A percentile compares a stretch with the other conserved stretches of the same genome.
Evolutionary conservation across 1,140 invertebrate genomes (phyloP).

Genomic region (Aradophagus sp.): DNA sequence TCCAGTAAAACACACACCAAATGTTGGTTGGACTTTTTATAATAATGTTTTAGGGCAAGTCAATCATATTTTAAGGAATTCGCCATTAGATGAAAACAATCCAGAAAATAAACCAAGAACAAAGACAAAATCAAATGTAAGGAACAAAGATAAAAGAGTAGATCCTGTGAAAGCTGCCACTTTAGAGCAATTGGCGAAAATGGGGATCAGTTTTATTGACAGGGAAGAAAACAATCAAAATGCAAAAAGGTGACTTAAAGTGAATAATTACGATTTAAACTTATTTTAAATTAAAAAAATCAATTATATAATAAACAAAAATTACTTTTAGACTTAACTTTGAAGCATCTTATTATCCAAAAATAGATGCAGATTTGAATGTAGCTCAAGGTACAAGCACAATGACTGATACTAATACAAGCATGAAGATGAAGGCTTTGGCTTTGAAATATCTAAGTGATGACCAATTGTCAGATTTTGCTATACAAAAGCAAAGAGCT

Average conservation of each 20-base stretch:
- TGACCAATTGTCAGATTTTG: slow-evolving; percentile 72
- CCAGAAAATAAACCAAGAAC: slow-evolving; percentile 49
- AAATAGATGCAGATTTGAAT: slow-evolving; percentile 62
- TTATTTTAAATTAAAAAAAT: too few relatives aligned
- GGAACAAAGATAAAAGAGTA: slow-evolving; percentile 57
- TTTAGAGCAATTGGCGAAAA: slow-evolving; percentile 73
- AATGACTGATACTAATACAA: slow-evolving; percentile 74
- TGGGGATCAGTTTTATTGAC: slow-evolving; percentile 72
- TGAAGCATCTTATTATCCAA: slow-evolving; percentile 69
- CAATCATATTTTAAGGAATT: slow-evolving; percentile 74
- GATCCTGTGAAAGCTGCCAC: slow-evolving; percentile 73
- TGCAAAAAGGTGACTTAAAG: slow-evolving; percentile 32
- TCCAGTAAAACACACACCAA: slow-evolving; percentile 71
- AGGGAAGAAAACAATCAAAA: slow-evolving; percentile 57
- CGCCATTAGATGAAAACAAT: slow-evolving; percentile 38
- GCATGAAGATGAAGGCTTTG: slow-evolving; percentile 79
- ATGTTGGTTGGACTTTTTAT: slow-evolving; percentile 81
- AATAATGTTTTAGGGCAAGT: slow-evolving; percentile 79
- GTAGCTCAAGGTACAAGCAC: slow-evolving; percentile 57
- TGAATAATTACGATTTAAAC: too few relatives aligned
- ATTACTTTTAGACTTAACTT: slow-evolving; percentile 69
- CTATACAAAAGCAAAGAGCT: slow-evolving; percentile 62
- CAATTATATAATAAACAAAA: not conserved
- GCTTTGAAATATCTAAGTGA: slow-evolving; percentile 80
- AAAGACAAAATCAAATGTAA: slow-evolving; percentile 7